Evolutionary conservation across 2,113 vertebrate genomes (phyloP).

Genomic region (Limnothrissa miodon): DNA sequence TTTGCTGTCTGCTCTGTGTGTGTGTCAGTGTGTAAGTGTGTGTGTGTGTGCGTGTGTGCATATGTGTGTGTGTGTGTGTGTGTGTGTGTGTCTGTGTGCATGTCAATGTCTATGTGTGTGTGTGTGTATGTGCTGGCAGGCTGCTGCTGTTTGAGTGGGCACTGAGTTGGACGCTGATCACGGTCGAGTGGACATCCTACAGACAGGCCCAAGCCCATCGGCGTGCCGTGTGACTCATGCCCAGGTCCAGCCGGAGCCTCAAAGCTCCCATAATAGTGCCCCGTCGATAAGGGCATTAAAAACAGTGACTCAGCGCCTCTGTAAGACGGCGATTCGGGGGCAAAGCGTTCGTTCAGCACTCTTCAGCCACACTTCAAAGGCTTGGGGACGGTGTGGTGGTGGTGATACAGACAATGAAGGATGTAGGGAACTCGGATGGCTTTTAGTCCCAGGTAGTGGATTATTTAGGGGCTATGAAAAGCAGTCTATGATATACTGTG

Average conservation of each 20-base stretch:
- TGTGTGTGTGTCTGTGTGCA: background rate
- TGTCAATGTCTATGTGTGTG: background rate
- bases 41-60: background rate
- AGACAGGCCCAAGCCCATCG: background rate
- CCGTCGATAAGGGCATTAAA: background rate
- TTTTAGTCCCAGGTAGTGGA: background rate
- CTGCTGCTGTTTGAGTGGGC: background rate
- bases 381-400: background rate
- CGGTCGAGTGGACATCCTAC: background rate
- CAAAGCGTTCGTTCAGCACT: background rate
- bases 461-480: background rate
- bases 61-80: background rate
- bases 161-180: background rate
- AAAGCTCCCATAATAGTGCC: background rate
- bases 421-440: background rate
- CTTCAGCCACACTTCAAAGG: background rate
- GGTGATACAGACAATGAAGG: too few species aligned
- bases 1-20: constrained; percentile 23
- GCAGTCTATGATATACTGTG: background rate
- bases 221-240: background rate
- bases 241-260: background rate
- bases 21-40: background rate
- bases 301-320: background rate
- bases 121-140: background rate
- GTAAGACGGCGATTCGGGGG: background rate